Evolutionary conservation across 2,888 invertebrate genomes (phyloP).

Genomic region (Agriopis leucophaearia): DNA sequence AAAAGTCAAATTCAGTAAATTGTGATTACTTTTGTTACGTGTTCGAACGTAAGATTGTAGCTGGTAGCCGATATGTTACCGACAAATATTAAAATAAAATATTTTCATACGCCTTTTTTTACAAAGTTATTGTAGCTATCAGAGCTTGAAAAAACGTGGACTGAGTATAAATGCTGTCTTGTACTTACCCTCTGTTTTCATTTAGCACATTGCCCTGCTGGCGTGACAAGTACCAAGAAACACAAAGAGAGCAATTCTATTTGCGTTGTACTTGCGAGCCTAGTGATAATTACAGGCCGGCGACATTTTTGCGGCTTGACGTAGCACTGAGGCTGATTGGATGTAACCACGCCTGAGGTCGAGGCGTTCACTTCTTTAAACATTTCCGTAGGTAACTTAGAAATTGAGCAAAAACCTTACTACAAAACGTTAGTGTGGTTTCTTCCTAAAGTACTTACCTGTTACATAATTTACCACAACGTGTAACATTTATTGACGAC

Average conservation of each 20-base stretch:
- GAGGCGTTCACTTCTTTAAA: slow-evolving; percentile 10
- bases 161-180: background rate
- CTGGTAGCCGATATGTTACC: no score
- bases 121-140: no score
- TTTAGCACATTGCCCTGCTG: slow-evolving; percentile 60
- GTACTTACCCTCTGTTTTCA: slow-evolving; percentile 41
- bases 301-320: slow-evolving; percentile 65
- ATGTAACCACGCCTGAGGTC: slow-evolving; percentile 3
- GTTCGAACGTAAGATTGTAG: no score
- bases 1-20: no score
- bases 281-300: slow-evolving; percentile 69
- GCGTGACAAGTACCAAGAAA: slow-evolving; percentile 56
- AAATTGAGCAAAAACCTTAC: no score
- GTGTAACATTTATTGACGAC: no score
- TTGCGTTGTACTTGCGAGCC: slow-evolving; percentile 62
- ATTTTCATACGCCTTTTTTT: no score
- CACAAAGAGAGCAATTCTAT: slow-evolving; percentile 67
- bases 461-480: no score
- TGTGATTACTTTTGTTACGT: no score
- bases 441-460: background rate
- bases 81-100: no score
- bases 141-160: no score
- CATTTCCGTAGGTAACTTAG: background rate
- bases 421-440: no score
- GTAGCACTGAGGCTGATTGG: slow-evolving; percentile 1